A percentile compares a stretch with the other conserved stretches of the same genome.
These are phyloP conservation scores for Scarus forsteni DNA, from an alignment of 2,797 vertebrate species.

Conservation along the genomic window DNA sequence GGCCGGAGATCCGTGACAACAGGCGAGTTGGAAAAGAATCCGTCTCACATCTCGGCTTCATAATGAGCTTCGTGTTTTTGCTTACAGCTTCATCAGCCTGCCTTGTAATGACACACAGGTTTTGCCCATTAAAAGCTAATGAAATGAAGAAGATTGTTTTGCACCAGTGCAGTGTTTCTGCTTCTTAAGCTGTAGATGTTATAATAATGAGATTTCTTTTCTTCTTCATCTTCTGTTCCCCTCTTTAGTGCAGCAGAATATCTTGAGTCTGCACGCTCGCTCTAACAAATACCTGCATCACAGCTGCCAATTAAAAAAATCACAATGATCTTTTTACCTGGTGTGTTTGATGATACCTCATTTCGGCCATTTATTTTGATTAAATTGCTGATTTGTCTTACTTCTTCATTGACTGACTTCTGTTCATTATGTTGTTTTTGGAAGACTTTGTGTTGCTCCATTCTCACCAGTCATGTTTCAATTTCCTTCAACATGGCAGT, in stretches of 20 bases:
- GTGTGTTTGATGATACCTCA: background rate
- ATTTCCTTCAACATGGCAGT: background rate
- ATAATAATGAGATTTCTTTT: background rate
- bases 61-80: slow-evolving; percentile 54
- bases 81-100: slow-evolving; percentile 42
- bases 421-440: background rate
- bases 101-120: slow-evolving; percentile 46
- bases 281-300: background rate
- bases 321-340: background rate
- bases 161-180: background rate
- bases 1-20: slow-evolving; percentile 29
- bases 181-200: slow-evolving; percentile 13
- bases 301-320: background rate
- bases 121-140: slow-evolving; percentile 51
- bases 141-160: slow-evolving; percentile 23
- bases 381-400: background rate
- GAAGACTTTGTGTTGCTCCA: background rate
- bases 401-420: slow-evolving; percentile 9
- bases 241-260: background rate
- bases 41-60: slow-evolving; percentile 26
- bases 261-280: background rate
- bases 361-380: background rate
- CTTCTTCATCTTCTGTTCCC: background rate
- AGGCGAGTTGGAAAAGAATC: slow-evolving; percentile 14
- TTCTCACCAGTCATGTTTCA: background rate